Evolutionary conservation across 2,113 vertebrate species (phyloP), one percentile per base, ranked within the genome.

Genomic region (Hippocampus barbouri): DNA sequence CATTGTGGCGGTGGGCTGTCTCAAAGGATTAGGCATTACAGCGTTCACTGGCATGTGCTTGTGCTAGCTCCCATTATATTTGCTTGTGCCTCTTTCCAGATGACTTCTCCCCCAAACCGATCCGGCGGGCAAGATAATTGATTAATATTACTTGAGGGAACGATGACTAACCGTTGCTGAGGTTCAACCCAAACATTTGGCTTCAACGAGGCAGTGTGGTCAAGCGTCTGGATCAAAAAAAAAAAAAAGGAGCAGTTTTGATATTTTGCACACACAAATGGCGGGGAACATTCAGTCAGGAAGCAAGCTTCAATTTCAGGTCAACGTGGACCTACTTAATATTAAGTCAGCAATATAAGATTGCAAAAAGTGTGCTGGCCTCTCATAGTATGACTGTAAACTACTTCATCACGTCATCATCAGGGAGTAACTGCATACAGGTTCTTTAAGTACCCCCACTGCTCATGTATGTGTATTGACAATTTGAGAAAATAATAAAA

Each of bases 61-160:
- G 88, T 88, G 85, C 86, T 91, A 72, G 30, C 80, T 89, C 82
- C 89, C 88, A 87, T 92, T 92, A 90, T 88, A 91, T 91, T 89
- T 90, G 88, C 89, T 87, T 85, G 88, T 91, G 90, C 87, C 88
- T 91, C 89, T 92, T 93, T 92, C 92, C 90, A 92, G 90, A 93
- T 92, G 90, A 92, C 89, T 92, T 93, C 89, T 90, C 87, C 84
- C 79, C 87, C 89, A 89, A 91, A 91, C 89, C 83, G 89, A 92
- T 92, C 89, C 80, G 80, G 87, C 86, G 83, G 89, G 84, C 87
- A 89, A 85, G 89, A 92, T 93, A 91, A 92, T 90, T 92, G 90
- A 92, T 91, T 92, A 91, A 93, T 92, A 91, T 93, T 93, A 92
- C 91, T 93, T 88, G 90, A 92, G 91, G 90, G 90, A 89, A 88